phyloP scores from a whole-genome alignment of 2,797 vertebrate species.

The Mormyrops boulengeri region DNA sequence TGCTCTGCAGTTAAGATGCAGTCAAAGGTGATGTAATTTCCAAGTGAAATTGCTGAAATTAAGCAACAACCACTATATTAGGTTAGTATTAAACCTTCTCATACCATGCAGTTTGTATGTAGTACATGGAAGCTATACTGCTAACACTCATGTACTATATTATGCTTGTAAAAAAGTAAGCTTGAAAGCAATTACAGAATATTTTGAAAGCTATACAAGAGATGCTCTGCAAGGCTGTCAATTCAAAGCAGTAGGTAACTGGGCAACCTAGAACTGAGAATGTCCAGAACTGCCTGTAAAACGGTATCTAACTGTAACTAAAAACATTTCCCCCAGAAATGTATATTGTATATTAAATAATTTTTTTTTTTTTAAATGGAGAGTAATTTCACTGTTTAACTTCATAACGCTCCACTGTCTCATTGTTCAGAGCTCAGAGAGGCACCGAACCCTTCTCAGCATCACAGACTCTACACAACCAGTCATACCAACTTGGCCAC shows the following conservation, averaged over 20 bases:
- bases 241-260: not conserved
- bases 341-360: slow-evolving; percentile 61
- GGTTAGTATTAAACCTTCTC: not conserved
- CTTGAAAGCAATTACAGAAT: not conserved
- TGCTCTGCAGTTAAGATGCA: not conserved
- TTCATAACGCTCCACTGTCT: not conserved
- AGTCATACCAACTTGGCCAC: not conserved
- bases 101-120: not conserved
- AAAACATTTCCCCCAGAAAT: slow-evolving; percentile 26
- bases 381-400: not conserved
- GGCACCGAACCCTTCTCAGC: not conserved
- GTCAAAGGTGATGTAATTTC: not conserved
- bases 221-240: not conserved
- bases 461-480: not conserved
- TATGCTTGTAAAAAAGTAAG: not conserved
- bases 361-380: slow-evolving; percentile 53
- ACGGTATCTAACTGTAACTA: slow-evolving; percentile 32
- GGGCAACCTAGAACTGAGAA: not conserved
- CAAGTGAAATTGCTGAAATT: not conserved
- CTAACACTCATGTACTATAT: not conserved
- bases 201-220: not conserved
- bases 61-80: slow-evolving; percentile 4
- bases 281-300: not conserved
- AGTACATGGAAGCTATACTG: not conserved
- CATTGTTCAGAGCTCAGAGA: not conserved